Percentiles rank a stretch among this genome's conserved stretches.
These are phyloP conservation scores for Melinopterus prodromus DNA, from an alignment of 2,888 invertebrate genomes.

Conservation along the genomic window DNA sequence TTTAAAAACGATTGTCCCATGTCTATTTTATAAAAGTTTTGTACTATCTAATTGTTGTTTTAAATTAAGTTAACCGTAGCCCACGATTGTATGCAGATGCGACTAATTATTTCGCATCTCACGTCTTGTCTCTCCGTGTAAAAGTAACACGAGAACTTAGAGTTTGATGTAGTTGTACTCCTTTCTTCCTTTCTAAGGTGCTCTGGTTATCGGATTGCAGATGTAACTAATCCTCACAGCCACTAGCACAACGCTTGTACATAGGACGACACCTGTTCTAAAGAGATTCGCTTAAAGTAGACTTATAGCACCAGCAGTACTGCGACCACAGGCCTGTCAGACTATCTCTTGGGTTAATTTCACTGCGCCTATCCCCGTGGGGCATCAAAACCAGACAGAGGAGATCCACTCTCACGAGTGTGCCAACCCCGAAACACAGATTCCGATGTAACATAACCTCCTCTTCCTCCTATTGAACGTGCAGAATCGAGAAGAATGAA, in stretches of 20 bases:
- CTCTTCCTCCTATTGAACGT: constrained; percentile 10
- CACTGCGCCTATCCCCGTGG: constrained; percentile 45
- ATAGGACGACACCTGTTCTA: constrained; percentile 17
- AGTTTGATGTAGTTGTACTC: background rate
- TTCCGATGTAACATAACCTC: constrained; percentile 21
- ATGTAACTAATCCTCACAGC: background rate
- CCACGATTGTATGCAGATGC: background rate
- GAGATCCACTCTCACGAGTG: constrained; percentile 24
- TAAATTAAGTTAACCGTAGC: background rate
- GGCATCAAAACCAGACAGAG: constrained; percentile 59
- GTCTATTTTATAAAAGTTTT: too few species aligned
- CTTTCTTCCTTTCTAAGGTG: constrained; percentile 4
- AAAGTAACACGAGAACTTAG: background rate
- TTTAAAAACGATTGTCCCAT: too few species aligned
- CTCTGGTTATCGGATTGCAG: background rate
- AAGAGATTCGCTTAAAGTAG: background rate
- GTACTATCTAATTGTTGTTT: too few species aligned
- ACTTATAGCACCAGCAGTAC: background rate
- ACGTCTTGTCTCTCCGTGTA: background rate
- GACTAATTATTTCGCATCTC: background rate
- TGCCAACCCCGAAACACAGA: constrained; percentile 37
- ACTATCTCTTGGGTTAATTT: constrained; percentile 20
- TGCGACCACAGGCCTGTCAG: background rate
- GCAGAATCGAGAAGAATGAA: background rate
- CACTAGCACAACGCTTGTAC: background rate